A percentile compares a stretch with the other conserved stretches of the same genome.
phyloP scores from a whole-genome alignment of 2,797 vertebrate species.

The Gila robusta region DNA sequence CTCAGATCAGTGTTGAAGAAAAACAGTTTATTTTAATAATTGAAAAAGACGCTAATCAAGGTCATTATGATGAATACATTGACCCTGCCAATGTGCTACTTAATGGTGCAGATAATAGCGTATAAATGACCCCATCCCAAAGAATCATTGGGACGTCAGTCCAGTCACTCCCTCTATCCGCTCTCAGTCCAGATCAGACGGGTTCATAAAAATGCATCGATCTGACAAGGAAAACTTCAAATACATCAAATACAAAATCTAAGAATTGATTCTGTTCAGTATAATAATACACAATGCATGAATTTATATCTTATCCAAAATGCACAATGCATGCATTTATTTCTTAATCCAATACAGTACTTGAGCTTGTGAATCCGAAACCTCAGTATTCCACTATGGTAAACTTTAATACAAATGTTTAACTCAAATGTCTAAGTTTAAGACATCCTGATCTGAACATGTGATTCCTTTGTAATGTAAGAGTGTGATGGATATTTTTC shows the following conservation, averaged over 20 bases:
- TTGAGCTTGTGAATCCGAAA: neutral
- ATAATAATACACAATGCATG: neutral
- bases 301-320: neutral
- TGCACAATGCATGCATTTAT: neutral
- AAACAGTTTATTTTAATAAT: constrained; percentile 52
- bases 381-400: neutral
- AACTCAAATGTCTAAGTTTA: neutral
- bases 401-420: neutral
- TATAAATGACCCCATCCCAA: constrained; percentile 39
- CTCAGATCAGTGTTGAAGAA: neutral
- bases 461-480: too few relatives aligned
- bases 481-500: too few relatives aligned
- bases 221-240: neutral
- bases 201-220: neutral
- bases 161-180: neutral
- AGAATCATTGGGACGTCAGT: neutral
- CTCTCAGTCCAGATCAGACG: neutral
- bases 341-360: neutral
- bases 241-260: neutral
- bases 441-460: too few relatives aligned
- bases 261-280: neutral
- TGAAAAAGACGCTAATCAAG: constrained; percentile 68
- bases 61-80: constrained; percentile 68
- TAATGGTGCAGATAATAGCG: constrained; percentile 60
- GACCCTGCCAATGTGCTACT: constrained; percentile 62